These are phyloP conservation scores for Cyphomyrus discorhynchus DNA, from an alignment of 2,113 vertebrate genomes.

Conservation along the genomic window DNA sequence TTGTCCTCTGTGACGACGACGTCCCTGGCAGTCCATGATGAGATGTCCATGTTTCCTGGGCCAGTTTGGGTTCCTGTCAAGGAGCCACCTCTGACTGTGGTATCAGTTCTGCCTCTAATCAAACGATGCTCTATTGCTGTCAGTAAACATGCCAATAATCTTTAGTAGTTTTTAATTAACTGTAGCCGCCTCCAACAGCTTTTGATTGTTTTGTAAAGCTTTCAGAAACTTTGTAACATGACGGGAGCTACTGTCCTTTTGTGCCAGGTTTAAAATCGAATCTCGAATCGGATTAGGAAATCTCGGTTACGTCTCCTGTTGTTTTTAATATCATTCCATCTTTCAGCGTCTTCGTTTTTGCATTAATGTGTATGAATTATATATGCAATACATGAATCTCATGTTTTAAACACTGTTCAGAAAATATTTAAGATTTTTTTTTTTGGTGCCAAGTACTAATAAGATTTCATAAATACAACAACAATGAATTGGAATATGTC, in stretches of 20 bases:
- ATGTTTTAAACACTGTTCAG: neutral
- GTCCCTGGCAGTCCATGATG: neutral
- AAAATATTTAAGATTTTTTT: neutral
- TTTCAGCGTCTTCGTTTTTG: neutral
- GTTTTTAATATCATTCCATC: neutral
- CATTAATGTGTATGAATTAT: conserved; percentile 1
- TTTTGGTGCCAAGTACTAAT: neutral
- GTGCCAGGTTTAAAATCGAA: neutral
- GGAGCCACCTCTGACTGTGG: neutral
- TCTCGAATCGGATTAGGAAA: neutral
- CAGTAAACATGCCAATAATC: neutral
- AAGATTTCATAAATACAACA: neutral
- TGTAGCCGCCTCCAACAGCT: neutral
- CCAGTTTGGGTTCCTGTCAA: neutral
- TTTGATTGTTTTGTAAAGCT: neutral
- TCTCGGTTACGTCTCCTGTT: neutral
- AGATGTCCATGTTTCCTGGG: neutral
- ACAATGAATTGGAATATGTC: neutral
- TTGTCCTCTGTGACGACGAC: neutral
- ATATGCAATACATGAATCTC: neutral
- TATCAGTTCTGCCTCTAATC: neutral
- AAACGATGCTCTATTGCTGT: neutral
- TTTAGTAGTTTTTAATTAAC: neutral
- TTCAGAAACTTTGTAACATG: neutral
- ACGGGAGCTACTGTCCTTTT: neutral